Conservation (phyloP, 2,113 vertebrate species). For the Myrmophylax atrothorax region DNA sequence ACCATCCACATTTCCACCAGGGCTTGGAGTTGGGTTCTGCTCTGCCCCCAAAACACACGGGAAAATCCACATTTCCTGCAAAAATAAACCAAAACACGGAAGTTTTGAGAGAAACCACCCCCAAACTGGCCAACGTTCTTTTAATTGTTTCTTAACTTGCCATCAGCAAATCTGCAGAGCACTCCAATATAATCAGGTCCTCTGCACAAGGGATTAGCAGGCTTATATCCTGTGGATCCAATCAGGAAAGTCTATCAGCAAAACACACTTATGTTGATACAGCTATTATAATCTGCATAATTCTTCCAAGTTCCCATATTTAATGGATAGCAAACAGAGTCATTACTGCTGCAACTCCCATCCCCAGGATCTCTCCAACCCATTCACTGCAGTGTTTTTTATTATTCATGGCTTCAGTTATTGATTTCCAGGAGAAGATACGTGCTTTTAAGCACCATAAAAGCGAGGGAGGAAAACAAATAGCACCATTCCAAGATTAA, state of each 20-base stretch:
- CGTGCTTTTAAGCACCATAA: conserved; percentile 63
- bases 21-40: not conserved
- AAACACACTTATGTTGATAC: conserved; percentile 71
- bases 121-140: accelerated
- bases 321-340: conserved; percentile 72
- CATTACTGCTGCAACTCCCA: conserved; percentile 56
- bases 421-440: conserved; percentile 66
- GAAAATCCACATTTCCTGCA: accelerated
- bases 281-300: conserved; percentile 76
- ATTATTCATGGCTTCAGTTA: conserved; percentile 68
- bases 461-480: conserved; percentile 60
- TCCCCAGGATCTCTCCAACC: conserved; percentile 32
- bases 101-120: not conserved
- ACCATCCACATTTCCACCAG: not conserved
- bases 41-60: accelerated
- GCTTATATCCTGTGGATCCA: conserved; percentile 61
- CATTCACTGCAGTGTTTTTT: conserved; percentile 50
- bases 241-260: conserved; percentile 72
- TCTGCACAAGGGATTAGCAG: conserved; percentile 54
- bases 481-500: conserved; percentile 47
- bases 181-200: conserved; percentile 56
- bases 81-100: not conserved
- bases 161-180: conserved; percentile 13
- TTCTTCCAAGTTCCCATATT: conserved; percentile 69
- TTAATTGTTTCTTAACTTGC: conserved; percentile 48